A percentile compares a stretch with the other conserved stretches of the same genome.
Evolutionary conservation across 2,113 vertebrate genomes (phyloP).

Genomic region (Neogobius melanostomus): DNA sequence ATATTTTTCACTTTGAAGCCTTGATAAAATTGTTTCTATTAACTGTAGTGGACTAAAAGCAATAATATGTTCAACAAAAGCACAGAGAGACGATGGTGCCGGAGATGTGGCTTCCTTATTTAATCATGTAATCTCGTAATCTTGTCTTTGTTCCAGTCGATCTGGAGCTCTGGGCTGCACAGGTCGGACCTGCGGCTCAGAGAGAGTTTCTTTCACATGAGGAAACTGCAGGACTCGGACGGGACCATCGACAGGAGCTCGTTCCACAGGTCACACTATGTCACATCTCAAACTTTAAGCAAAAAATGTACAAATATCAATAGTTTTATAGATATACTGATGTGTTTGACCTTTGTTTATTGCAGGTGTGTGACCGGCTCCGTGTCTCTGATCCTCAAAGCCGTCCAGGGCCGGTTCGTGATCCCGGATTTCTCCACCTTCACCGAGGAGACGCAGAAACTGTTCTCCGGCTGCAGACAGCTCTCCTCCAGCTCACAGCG

Average conservation of each 20-base stretch:
- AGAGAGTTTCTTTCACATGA: constrained; percentile 69
- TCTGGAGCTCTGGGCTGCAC: constrained; percentile 69
- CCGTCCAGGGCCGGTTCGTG: constrained; percentile 70
- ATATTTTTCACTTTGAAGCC: too few relatives aligned
- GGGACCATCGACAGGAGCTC: constrained; percentile 62
- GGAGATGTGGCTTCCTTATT: neutral
- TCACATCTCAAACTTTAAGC: neutral
- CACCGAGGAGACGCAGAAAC: constrained; percentile 68
- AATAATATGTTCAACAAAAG: too few relatives aligned
- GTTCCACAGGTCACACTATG: constrained; percentile 64
- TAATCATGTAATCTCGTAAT: neutral
- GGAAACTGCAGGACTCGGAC: constrained; percentile 65
- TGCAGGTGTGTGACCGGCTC: constrained; percentile 68
- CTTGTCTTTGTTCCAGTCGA: constrained; percentile 36
- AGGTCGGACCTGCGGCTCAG: constrained; percentile 68
- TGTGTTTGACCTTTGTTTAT: neutral
- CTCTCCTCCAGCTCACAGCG: constrained; percentile 59
- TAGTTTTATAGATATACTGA: neutral
- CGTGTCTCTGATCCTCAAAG: constrained; percentile 72
- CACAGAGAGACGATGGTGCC: too few relatives aligned
- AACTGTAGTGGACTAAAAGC: too few relatives aligned
- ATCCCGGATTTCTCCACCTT: constrained; percentile 73
- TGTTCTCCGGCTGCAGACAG: constrained; percentile 72
- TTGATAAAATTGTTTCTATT: too few relatives aligned
- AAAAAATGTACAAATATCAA: too few relatives aligned